Evolutionary conservation across 1,140 invertebrate genomes (phyloP), one percentile per base, ranked within the genome.

Genomic region (Ceratoteleas bidentatus): DNA sequence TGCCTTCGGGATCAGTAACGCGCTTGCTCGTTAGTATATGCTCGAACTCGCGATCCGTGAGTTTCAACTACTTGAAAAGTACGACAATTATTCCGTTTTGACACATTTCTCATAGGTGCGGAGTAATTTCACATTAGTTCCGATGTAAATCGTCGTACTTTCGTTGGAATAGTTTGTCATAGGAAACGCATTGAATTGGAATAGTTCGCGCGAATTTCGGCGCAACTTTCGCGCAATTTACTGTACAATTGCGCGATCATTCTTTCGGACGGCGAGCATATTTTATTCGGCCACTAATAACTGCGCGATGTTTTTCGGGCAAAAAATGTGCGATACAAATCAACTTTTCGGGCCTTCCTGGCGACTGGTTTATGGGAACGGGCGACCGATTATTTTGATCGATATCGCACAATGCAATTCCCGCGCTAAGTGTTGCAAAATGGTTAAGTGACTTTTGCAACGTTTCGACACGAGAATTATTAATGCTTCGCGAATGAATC

Each of bases 71-170:
- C 76, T 79, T 54, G 66, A 79, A 79, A 79, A 72, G 76, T 79
- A 73, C 76, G 76, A 61, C 68, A 79, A 79, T 79, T 79, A 79
- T 72, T 79, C 76, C 68, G 65, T 79, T 79, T 73, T 79, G 76
- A 79, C 68, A 79, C 76, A 72, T 79, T 79, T 79, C 76, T 72
- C 76, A 79, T 79, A 72, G 76, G 56, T 66, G 68, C 49, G 40
- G 66, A 79, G 68, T 65, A 79, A 79, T 72, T 79, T 60, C 76
- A 72, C 66, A 72, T 79, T 79, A 79, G 66, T 79, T 72, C 61
- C 52, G 58, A 70, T 78, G 75, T 78, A 78, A 78, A 78, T 78
- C 53, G 52, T 65, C 75, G 66, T 65, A 78, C 75, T 78, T 78
- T 78, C 47, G 66, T 65, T 78, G 53, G 74, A 68, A 70, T 68